phyloP scores from a whole-genome alignment of 2,888 invertebrate species.

The Lasioglossum villosulum region DNA sequence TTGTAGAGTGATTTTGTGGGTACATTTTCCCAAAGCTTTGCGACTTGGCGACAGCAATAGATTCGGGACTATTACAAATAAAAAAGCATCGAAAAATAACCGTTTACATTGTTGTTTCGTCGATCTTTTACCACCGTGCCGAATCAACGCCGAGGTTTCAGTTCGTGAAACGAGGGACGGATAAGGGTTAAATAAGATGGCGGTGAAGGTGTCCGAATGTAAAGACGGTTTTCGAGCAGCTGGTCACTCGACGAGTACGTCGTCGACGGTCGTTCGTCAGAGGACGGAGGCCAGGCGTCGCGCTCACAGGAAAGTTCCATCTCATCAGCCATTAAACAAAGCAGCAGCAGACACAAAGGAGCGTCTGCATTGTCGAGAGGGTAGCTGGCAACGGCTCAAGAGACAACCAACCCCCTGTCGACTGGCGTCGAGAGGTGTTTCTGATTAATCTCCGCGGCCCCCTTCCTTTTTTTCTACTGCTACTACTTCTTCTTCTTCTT shows the following conservation, averaged over 20 bases:
- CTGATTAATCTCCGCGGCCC: slow-evolving; percentile 80
- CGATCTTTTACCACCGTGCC: no score
- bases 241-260: slow-evolving; percentile 51
- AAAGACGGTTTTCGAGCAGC: slow-evolving; percentile 36
- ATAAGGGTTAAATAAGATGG: not conserved
- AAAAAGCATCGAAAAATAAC: no score
- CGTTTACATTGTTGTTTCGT: no score
- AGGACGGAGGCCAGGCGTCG: slow-evolving; percentile 51
- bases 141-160: no score
- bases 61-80: no score
- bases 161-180: no score
- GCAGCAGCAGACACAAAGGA: slow-evolving; percentile 78
- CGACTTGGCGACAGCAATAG: no score
- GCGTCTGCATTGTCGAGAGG: slow-evolving; percentile 76
- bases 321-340: slow-evolving; percentile 83
- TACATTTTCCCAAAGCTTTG: no score
- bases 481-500: not conserved
- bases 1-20: no score
- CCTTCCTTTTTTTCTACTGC: slow-evolving; percentile 20
- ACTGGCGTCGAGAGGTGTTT: slow-evolving; percentile 76
- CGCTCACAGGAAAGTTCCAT: slow-evolving; percentile 76
- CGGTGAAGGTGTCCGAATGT: slow-evolving; percentile 5
- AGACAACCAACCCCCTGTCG: slow-evolving; percentile 61
- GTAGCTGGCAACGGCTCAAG: slow-evolving; percentile 68
- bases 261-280: slow-evolving; percentile 32